Percentiles rank a stretch among this genome's conserved stretches.
Evolutionary conservation across 2,113 vertebrate species (phyloP).

Genomic region (Crotophaga sulcirostris): DNA sequence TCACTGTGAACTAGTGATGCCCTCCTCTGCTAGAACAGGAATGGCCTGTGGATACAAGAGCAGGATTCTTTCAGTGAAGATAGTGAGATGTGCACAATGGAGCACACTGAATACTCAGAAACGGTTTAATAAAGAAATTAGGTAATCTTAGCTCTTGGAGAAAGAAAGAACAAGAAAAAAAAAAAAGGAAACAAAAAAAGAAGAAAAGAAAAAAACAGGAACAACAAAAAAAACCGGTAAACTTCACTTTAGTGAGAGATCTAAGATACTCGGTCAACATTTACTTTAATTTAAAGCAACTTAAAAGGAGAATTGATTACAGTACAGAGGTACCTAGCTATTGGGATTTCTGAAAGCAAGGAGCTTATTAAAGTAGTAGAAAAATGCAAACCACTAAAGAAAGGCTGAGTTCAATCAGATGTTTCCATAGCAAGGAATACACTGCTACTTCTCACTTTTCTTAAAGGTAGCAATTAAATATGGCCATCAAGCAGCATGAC

Average conservation of each 20-base stretch:
- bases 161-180: neutral
- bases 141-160: neutral
- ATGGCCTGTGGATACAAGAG: neutral
- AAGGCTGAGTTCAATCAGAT: neutral
- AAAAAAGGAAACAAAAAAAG: neutral
- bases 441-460: neutral
- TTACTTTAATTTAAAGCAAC: neutral
- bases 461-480: neutral
- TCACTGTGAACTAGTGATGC: neutral
- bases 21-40: neutral
- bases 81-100: neutral
- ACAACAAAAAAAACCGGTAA: rapidly evolving
- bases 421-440: neutral
- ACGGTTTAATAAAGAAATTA: neutral
- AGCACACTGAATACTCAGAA: neutral
- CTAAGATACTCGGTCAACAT: neutral
- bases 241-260: neutral
- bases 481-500: neutral
- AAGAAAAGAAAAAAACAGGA: neutral
- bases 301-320: neutral
- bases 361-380: neutral
- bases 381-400: neutral
- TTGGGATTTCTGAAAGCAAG: neutral
- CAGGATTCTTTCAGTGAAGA: neutral
- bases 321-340: neutral